Evolutionary conservation across 1,140 invertebrate species (phyloP), one percentile per base, ranked within the genome.

Genomic region (Metaphire vulgaris): DNA sequence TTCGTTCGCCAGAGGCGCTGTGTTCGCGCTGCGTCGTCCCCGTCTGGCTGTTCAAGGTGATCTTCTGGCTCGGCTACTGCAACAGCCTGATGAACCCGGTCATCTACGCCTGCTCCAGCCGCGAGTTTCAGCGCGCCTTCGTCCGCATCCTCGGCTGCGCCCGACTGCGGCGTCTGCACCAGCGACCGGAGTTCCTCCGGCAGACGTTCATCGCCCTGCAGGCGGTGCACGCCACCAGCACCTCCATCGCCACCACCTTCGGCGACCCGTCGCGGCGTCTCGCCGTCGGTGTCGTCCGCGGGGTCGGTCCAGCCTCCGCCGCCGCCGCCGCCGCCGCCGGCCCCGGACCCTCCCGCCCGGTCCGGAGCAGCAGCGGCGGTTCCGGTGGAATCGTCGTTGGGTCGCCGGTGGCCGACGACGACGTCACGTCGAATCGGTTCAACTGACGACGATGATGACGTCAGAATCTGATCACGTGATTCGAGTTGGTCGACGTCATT

Each of bases 21-120:
- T 76, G 75, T 29, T 2, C 21, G 1, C 1, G 6, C 2, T 76
- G 75, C 41, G 1, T 64, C 34, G 33, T 69, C 0, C 76, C 76
- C 26, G 33, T 32, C n/a, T 73, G 70, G 70, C 31, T 77, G 21
- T 77, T 77, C 56, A 77, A 77, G 34, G 69, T 83, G n/a, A 82
- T 83, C 73, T 85, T 85, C 78, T 97, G 95, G 95, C 96, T 76
- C 85, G 91, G 96, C 77, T 86, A 86, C 76, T 83, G 82, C 74
- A 86, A 86, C 77, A 83, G 81, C 33, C 92, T 93, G 34, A 96
- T 98, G 94, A 98, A 97, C 88, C 95, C 95, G 0, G 92, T 97
- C 74, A 98, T 98, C 81, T 98, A 98, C 86, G 95, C 95, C 1
- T 96, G 93, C 82, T 97, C 94, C 92, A 96, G 93, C 85, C 89